Evolutionary conservation across 1,140 invertebrate species (phyloP).

Genomic region (Macrocentrus cingulum): DNA sequence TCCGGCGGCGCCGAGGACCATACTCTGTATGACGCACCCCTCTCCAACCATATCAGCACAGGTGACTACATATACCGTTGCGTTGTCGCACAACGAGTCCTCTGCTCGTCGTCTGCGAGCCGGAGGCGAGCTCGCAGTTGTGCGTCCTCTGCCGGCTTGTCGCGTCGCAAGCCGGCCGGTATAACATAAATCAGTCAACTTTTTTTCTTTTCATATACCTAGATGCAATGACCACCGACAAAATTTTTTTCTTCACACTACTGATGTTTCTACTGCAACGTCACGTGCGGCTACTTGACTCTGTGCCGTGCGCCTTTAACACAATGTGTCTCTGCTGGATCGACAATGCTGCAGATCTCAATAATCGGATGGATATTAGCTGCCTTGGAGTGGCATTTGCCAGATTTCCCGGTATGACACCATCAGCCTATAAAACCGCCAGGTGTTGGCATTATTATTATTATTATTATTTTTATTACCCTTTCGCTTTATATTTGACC

Average conservation of each 20-base stretch:
- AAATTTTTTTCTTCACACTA: constrained; percentile 27
- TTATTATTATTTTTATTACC: background rate
- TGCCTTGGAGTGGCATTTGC: constrained; percentile 66
- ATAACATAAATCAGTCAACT: background rate
- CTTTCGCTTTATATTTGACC: no score
- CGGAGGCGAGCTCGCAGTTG: no score
- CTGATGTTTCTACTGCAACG: constrained; percentile 39
- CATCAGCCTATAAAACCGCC: background rate
- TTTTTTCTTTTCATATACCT: background rate
- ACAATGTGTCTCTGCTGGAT: constrained; percentile 67
- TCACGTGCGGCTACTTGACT: constrained; percentile 31
- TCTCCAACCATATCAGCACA: no score
- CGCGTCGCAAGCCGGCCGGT: no score
- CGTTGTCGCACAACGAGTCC: no score
- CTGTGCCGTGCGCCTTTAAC: constrained; percentile 63
- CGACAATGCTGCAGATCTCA: constrained; percentile 57
- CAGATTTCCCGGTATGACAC: constrained; percentile 67
- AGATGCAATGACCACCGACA: constrained; percentile 36
- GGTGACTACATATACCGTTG: no score
- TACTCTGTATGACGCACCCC: no score
- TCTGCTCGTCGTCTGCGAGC: no score
- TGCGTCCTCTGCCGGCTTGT: no score
- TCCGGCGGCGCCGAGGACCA: background rate
- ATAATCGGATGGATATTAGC: constrained; percentile 64
- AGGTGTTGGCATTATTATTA: background rate